phyloP scores from a whole-genome alignment of 1,140 invertebrate genomes.

The Drosophila novamexicana region DNA sequence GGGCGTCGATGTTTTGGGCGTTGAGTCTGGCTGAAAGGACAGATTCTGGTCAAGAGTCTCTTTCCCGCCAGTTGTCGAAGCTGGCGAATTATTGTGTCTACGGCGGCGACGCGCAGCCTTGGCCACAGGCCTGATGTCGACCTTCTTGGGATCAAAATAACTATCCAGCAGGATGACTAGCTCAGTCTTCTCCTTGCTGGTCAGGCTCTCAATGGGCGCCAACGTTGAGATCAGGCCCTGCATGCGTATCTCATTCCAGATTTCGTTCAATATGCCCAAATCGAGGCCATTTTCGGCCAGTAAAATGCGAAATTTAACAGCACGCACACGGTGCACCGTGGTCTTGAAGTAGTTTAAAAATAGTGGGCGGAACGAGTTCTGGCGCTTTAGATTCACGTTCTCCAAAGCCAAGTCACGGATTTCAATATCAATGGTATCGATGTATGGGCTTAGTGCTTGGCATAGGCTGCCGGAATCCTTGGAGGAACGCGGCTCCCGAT shows the following conservation, averaged over 20 bases:
- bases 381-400: constrained; percentile 86
- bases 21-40: too few relatives aligned
- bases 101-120: constrained; percentile 24
- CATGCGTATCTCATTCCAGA: constrained; percentile 51
- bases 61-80: background rate
- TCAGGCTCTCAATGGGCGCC: constrained; percentile 56
- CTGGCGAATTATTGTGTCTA: background rate
- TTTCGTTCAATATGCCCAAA: constrained; percentile 35
- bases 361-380: constrained; percentile 86
- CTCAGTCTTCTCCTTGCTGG: constrained; percentile 87
- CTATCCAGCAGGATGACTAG: constrained; percentile 88
- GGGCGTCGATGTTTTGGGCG: background rate
- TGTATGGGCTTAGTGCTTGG: constrained; percentile 86
- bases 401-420: constrained; percentile 87
- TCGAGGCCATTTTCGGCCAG: constrained; percentile 50
- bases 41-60: too few relatives aligned
- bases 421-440: constrained; percentile 87
- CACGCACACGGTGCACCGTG: constrained; percentile 51
- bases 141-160: constrained; percentile 88
- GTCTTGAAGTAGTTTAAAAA: constrained; percentile 68
- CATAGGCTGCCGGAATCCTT: constrained; percentile 76
- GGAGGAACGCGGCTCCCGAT: constrained; percentile 29
- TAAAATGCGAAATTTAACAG: constrained; percentile 56
- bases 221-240: constrained; percentile 43
- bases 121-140: constrained; percentile 77